Base-by-base conservation (phyloP, 35 echinoderm and acorn worm species). In the Amphiura filiformis region DNA sequence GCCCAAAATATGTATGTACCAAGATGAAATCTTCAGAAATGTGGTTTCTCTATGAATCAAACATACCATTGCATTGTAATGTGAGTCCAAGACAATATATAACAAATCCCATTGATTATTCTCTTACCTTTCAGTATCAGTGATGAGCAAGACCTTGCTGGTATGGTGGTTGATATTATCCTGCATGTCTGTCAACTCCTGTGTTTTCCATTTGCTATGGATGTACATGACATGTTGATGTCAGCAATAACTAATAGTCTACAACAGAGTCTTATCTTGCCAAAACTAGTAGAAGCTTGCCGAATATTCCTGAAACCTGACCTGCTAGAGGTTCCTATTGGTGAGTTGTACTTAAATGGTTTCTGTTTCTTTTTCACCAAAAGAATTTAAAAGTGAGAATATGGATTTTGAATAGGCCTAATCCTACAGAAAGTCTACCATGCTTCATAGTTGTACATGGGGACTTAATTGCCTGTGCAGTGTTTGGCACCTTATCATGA, bases 191-290 rank as follows among this genome's bases (percentile, higher is more conserved):
- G 88, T 4, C 96, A 94, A 80, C 79, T 95, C 9, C 75, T 95
- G 32, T 99, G 96, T 70, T 99, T 99, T 52, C 96, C 96, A 0
- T 99, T 94, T 88, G 96, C 96, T 33, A 75, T 99, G 81, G 96
- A 99, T 61, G 90, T 90, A 18, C 93, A 94, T 36, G 76, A 90
- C 32, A 84, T 84, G 39, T 81, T 99, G 56, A 34, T 99, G 76
- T 86, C 82, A 33, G 89, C 90, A 61, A 88, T 93, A 35, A 77
- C 92, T 28, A 78, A 86, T 77, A 95, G 89, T 86, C 86, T 95
- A 78, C 84, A 92, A 35, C 86, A 99, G 34, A 89, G 96, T 57
- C 93, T 87, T 13, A 37, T 99, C 0, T 80, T 99, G n/a, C 36
- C 84, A 26, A 92, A 92, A 78, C 88, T 95, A 23, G 56, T 99